Conservation (phyloP, 2,888 invertebrate species). For the Phymatocera aterrima region DNA sequence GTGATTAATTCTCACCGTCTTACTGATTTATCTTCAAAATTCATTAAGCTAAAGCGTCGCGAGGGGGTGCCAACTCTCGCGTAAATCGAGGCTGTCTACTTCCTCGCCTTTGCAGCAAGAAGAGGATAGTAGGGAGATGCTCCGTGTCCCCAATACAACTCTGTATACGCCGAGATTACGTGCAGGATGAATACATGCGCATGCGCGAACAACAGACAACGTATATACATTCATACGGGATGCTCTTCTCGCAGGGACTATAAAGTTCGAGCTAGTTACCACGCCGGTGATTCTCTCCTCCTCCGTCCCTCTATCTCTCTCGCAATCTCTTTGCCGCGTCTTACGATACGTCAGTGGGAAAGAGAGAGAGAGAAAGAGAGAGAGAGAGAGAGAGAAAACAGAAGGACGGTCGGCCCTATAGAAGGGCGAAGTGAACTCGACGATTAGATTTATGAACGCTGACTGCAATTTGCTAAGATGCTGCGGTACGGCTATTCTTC, state of each 20-base stretch:
- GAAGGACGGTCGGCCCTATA: slow-evolving; percentile 20
- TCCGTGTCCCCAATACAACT: not conserved
- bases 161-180: not conserved
- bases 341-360: too few species aligned
- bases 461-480: slow-evolving; percentile 56
- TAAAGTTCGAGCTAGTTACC: slow-evolving; percentile 50
- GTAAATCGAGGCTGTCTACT: slow-evolving; percentile 42
- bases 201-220: not conserved
- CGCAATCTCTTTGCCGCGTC: not conserved
- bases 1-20: slow-evolving; percentile 43
- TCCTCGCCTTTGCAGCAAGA: not conserved
- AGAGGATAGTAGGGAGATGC: not conserved
- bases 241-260: too few species aligned
- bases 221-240: slow-evolving; percentile 29
- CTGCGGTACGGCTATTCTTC: slow-evolving; percentile 35
- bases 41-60: slow-evolving; percentile 45
- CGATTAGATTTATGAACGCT: slow-evolving; percentile 62
- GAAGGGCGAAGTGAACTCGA: slow-evolving; percentile 46
- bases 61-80: slow-evolving; percentile 44
- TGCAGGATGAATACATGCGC: not conserved
- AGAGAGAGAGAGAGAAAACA: not conserved
- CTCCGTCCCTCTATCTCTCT: not conserved
- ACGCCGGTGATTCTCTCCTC: not conserved
- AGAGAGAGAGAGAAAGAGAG: not conserved
- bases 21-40: slow-evolving; percentile 45